Base-by-base conservation (phyloP, 2,888 invertebrate genomes). In the Melieria picta region DNA sequence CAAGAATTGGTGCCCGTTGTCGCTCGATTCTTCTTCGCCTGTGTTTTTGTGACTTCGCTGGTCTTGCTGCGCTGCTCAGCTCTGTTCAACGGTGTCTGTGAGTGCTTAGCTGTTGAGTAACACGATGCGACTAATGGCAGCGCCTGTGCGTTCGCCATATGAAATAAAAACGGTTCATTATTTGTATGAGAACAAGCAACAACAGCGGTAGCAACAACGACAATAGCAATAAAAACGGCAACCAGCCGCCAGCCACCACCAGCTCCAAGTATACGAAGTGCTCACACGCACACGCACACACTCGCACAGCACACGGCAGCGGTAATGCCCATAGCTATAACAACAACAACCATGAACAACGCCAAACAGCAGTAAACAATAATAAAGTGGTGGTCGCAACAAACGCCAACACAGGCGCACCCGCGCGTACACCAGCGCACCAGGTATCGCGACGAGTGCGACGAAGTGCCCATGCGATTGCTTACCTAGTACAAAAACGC, bases 121-220 rank as follows among this genome's bases (percentile, higher is more conserved):
- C 82, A 81, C 79, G 82, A 79, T 78, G 76, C 78, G 80, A 83
- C 83, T 81, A 82, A 75, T 76, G 73, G 65, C 68, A 72, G 65
- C 68, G 74, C 57, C 75, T 74, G 74, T 77, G 78, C 77, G 73
- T 78, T 76, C 75, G 75, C 74, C 79, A 69, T 82, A 83, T 84
- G 84, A 82, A 84, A 83, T 84, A 83, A 81, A 84, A 84, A 80
- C 84, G 79, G 80, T 81, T 78, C 83, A 77, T 78, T 80, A 82
- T 82, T 69, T 66, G 74, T 75, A 64, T 69, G 72, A 75, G 69
- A 64, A 64, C 68, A 71, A 63, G 65, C 69, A 66, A 60, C 71
- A 69, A 71, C 56, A 65, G 69, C 72, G 58, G 30, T 10, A 64
- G 47, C 52, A 73, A 75, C 55, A 63, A 43, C 69, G 56, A 55